Evolutionary conservation across 1,140 invertebrate genomes (phyloP), one percentile per base, ranked within the genome.

Genomic region (Lepidurus couesii): DNA sequence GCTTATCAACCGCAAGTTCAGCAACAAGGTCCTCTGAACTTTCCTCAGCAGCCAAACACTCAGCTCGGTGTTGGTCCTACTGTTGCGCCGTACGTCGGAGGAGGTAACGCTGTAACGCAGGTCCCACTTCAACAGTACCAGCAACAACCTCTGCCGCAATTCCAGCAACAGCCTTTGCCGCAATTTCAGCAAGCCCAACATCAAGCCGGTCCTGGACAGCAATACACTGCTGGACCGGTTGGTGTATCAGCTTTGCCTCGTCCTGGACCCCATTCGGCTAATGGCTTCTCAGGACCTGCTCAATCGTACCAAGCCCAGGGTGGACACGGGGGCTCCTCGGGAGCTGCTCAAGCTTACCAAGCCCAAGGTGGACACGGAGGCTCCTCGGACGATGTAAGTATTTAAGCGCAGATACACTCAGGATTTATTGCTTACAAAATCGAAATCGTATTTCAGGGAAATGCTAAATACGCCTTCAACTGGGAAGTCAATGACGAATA

Each of bases 401-500:
- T 7, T 13, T 16, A 65, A 13, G 13, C 1, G 4, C 16, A 65
- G 21, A 65, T 65, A 47, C 10, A 47, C 4, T 47, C 10, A 47
- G 45, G 10, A 47, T 47, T 47, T 47, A 47, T 47, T 47, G 10
- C 6, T 47, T 47, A 47, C 45, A 47, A 10, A 47, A 47, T 47
- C 45, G 10, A 47, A 47, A 65, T 65, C 21, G 6, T 7, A 7
- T 11, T 7, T 7, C 13, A 65, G 53, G 53, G 53, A 65, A 65
- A 65, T 13, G 53, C n/a, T 65, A 65, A 65, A 45, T 95, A 95
- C 85, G 90, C 94, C 84, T 95, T 93, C 87, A 90, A 89, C 83
- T 95, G 93, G 84, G 90, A 93, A 86, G 92, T 94, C 78, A 90
- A 92, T 82, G 92, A 93, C 84, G 87, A 89, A 74, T 89, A 92